These are phyloP conservation scores for Hydropotes inermis DNA, from an alignment of 2,113 vertebrate genomes.

Conservation along the genomic window DNA sequence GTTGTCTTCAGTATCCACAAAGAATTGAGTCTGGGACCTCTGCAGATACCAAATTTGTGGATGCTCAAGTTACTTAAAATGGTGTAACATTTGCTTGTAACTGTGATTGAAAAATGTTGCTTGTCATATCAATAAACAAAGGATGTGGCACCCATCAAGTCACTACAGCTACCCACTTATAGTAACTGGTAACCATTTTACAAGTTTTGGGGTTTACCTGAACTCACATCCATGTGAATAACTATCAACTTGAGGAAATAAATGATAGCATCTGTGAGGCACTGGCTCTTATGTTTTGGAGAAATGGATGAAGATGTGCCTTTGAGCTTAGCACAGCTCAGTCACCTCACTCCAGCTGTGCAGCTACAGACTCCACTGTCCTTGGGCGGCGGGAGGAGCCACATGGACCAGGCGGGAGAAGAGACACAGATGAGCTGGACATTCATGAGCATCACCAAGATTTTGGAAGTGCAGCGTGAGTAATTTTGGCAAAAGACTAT, in stretches of 20 bases:
- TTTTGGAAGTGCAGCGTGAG: neutral
- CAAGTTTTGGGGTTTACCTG: neutral
- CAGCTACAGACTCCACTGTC: accelerated
- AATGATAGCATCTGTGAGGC: neutral
- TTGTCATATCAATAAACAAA: neutral
- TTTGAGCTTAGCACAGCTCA: neutral
- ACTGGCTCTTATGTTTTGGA: accelerated
- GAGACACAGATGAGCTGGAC: accelerated
- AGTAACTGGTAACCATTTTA: neutral
- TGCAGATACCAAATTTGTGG: neutral
- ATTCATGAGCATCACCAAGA: accelerated
- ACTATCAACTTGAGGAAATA: neutral
- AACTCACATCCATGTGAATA: neutral
- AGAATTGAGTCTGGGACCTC: too few species aligned
- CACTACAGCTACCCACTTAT: neutral
- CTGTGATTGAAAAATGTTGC: neutral
- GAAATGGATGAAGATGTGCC: neutral
- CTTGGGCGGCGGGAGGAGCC: accelerated
- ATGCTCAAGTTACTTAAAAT: neutral
- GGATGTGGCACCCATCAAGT: neutral
- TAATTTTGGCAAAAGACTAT: neutral
- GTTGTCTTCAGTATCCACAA: neutral
- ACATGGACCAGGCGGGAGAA: accelerated
- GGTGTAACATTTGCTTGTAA: neutral
- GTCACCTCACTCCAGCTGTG: accelerated